These are phyloP conservation scores for Noctua janthe DNA, from an alignment of 2,888 invertebrate genomes.

Conservation along the genomic window DNA sequence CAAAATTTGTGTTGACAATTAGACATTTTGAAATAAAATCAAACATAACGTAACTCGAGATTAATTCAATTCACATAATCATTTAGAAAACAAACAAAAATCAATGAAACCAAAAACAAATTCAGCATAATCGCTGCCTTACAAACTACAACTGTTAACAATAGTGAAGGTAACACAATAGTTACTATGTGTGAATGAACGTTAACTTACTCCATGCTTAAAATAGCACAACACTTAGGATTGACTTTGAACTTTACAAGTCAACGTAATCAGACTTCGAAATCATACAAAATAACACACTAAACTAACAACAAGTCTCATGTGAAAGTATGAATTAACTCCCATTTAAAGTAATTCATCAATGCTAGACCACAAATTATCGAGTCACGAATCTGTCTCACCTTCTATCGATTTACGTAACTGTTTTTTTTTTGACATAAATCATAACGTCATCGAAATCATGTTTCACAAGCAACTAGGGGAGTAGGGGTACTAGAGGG, in stretches of 20 bases:
- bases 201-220: slow-evolving; percentile 66
- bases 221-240: slow-evolving; percentile 72
- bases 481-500: slow-evolving; percentile 72
- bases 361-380: slow-evolving; percentile 69
- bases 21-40: background rate
- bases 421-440: slow-evolving; percentile 80
- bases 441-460: slow-evolving; percentile 86
- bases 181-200: slow-evolving; percentile 69
- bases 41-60: background rate
- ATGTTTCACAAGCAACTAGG: slow-evolving; percentile 82
- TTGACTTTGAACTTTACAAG: slow-evolving; percentile 77
- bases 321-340: slow-evolving; percentile 62
- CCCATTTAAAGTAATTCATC: slow-evolving; percentile 68
- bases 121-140: slow-evolving; percentile 44
- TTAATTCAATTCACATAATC: background rate
- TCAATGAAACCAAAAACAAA: slow-evolving; percentile 35
- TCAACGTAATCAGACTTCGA: slow-evolving; percentile 70
- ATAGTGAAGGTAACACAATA: slow-evolving; percentile 68
- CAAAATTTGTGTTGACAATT: background rate
- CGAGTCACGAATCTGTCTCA: slow-evolving; percentile 76
- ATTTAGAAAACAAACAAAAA: slow-evolving; percentile 16
- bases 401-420: slow-evolving; percentile 64
- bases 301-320: slow-evolving; percentile 47
- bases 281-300: slow-evolving; percentile 66
- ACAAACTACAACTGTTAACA: slow-evolving; percentile 64